Evolutionary conservation across 2,797 vertebrate genomes (phyloP), one percentile per base, ranked within the genome.

Genomic region (Ataeniobius toweri): DNA sequence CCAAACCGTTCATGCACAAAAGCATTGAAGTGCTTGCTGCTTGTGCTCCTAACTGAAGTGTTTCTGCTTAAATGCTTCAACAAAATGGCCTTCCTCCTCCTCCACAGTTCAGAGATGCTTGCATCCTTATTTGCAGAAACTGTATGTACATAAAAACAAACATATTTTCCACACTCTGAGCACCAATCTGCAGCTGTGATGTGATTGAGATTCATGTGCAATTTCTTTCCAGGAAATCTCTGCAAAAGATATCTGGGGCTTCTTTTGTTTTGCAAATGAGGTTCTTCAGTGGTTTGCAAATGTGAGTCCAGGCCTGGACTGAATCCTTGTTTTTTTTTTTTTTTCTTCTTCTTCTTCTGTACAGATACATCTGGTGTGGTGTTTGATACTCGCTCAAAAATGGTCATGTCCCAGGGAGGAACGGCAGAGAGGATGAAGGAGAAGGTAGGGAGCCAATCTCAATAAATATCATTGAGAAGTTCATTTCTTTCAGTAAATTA

Each of bases 341-440:
- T 28, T 50, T 56, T 76, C 71, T 48, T 9, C 61, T 73, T 28
- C 82, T 44, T 74, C 22, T 28, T 44, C 24, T 28, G 48, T 56
- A 24, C 80, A 99, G 98, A 98, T 93, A 93, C 96, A 0, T 96
- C 97, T 10, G 97, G 97, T 69, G 98, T 98, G 77, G 96, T 98
- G 92, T 99, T 99, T 92, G 98, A 99, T 93, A 97, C 97, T 5
- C 96, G 97, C 83, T 98, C 97, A 55, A 98, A 99, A 83, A 97
- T 97, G 84, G 98, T 97, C 76, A 96, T 99, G 96, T 98, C 97
- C 87, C 98, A 98, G 85, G 97, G 98, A 91, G 97, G 98, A 89
- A 95, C 96, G 20, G 96, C 96, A 77, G 98, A 99, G 86, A 97
- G 96, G 91, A 99, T 99, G 97, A 98, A 99, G 90, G 98, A 99